Evolutionary conservation across 2,797 vertebrate species (phyloP), one percentile per base, ranked within the genome.

Genomic region (Paguma larvata): DNA sequence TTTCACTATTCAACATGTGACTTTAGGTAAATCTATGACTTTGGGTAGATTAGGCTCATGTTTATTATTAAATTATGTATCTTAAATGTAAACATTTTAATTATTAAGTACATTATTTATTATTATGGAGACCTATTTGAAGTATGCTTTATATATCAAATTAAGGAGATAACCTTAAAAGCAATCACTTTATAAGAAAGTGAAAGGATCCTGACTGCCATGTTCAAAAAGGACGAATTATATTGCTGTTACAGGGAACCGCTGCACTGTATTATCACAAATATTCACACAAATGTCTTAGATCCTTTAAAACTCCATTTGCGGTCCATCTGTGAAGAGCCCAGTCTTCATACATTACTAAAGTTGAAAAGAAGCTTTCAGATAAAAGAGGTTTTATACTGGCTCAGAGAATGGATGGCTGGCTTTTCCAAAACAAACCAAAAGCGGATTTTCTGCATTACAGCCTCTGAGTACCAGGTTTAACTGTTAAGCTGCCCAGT

Each of bases 351-450:
- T 34, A 86, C 15, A 77, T 44, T 53, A 53, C 30, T 89, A 53
- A 91, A 94, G 75, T 27, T 94, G 56, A 98, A 67, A 93, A 65
- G 70, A 21, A 51, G 88, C 7, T 80, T 95, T 93, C 44, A 59
- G 32, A 72, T 62, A 3, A 87, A 94, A 95, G 68, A 89, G n/a
- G 14, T 87, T 85, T 34, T 15, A 83, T 73, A 10, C 6, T 85
- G 83, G 72, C 75, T 59, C 75, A 91, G 21, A 53, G 65, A 85
- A 78, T 32, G 0, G 34, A 32, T 73, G 41, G 41, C 21, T 65
- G 41, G 51, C 10, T 96, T 97, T 95, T 96, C 65, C 91, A 95
- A 89, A 94, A 82, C 44, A 96, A 96, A 95, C 85, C 34, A 30
- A 56, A 9, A 38, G 67, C 9, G 3, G 23, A 70, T 94, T 97